Evolutionary conservation across 2,113 vertebrate species (phyloP).

Genomic region (Crotalus viridis): DNA sequence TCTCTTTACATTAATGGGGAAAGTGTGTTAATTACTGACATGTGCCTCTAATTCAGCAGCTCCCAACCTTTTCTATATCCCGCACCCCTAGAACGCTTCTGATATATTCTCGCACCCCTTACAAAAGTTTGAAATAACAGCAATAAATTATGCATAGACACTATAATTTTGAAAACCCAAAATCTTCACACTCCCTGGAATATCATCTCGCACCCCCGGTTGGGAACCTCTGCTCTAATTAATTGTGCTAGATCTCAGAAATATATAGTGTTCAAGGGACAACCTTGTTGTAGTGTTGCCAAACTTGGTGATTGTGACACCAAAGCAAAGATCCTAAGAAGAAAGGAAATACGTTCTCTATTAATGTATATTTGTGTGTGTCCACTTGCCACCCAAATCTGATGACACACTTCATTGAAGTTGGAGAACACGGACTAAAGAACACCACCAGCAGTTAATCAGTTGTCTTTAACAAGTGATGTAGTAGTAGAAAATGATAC

Average conservation of each 20-base stretch:
- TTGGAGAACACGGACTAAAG: neutral
- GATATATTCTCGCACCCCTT: no score
- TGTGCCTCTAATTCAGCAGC: neutral
- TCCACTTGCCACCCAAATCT: neutral
- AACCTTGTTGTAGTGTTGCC: neutral
- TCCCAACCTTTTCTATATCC: no score
- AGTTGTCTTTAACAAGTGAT: neutral
- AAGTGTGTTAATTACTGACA: neutral
- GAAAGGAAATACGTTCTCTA: neutral
- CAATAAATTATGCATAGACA: no score
- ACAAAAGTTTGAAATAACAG: no score
- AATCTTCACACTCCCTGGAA: no score
- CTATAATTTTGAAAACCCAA: no score
- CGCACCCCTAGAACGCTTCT: no score
- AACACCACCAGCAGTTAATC: neutral
- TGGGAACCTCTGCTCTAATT: neutral
- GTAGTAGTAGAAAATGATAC: neutral
- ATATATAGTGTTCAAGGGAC: neutral
- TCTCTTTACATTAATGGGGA: neutral
- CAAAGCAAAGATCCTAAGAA: neutral
- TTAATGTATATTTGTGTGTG: neutral
- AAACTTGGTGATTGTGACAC: neutral
- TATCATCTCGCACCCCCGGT: no score
- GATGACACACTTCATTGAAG: neutral
- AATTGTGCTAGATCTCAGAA: neutral